Conservation (phyloP, 2,888 invertebrate species). For the Drosophila anomelani region DNA sequence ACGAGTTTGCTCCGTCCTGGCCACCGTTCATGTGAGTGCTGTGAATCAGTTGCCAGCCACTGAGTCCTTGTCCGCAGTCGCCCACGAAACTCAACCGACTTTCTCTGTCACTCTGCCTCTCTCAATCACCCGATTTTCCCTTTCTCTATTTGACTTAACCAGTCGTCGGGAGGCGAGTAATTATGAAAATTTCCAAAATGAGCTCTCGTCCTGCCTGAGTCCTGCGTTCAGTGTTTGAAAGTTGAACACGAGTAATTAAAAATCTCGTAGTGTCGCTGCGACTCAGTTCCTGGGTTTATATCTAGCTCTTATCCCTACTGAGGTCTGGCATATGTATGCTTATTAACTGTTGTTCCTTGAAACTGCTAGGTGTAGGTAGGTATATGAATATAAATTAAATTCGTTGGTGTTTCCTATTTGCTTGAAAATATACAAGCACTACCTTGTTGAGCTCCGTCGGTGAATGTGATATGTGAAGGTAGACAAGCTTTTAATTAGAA, state of each 20-base stretch:
- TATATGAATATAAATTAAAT: slow-evolving; percentile 78
- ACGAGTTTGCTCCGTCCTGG: slow-evolving; percentile 74
- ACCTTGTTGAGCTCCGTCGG: slow-evolving; percentile 11
- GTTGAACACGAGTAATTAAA: slow-evolving; percentile 76
- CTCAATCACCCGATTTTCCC: slow-evolving; percentile 17
- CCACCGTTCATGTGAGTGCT: slow-evolving; percentile 72
- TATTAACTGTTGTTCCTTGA: slow-evolving; percentile 38
- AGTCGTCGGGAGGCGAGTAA: slow-evolving; percentile 54
- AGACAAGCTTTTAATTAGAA: slow-evolving; percentile 72
- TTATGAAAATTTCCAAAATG: slow-evolving; percentile 74
- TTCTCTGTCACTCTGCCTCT: slow-evolving; percentile 12
- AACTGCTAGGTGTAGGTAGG: slow-evolving; percentile 21
- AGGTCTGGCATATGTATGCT: slow-evolving; percentile 26
- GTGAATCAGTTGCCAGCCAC: slow-evolving; percentile 51
- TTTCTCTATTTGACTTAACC: slow-evolving; percentile 59
- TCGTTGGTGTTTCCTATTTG: slow-evolving; percentile 65
- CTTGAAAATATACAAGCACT: slow-evolving; percentile 23
- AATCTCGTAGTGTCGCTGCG: slow-evolving; percentile 65
- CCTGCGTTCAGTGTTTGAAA: slow-evolving; percentile 58
- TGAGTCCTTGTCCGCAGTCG: slow-evolving; percentile 39
- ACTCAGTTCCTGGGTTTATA: slow-evolving; percentile 21
- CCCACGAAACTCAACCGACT: slow-evolving; percentile 43
- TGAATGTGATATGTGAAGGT: slow-evolving; percentile 4
- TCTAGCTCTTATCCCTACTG: slow-evolving; percentile 13
- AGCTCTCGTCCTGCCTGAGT: slow-evolving; percentile 51